phyloP scores from a whole-genome alignment of 92 coral and sea anemone genomes.

The Hydrozoanthus gracilis region DNA sequence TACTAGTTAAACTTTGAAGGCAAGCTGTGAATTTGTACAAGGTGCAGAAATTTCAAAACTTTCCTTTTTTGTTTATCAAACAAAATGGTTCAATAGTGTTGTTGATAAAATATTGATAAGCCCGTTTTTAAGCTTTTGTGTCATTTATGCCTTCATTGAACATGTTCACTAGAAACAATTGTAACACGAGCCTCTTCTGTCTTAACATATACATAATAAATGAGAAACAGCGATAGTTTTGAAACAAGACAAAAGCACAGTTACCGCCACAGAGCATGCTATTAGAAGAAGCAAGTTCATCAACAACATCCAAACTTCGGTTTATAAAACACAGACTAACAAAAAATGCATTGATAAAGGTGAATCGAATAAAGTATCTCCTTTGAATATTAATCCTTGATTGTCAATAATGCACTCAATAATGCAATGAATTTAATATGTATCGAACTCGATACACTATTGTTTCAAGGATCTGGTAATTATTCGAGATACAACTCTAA shows the following conservation, averaged over 20 bases:
- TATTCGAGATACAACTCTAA: slow-evolving; percentile 8
- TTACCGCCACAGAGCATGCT: neutral
- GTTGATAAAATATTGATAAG: slow-evolving; percentile 40
- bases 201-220: slow-evolving; percentile 25
- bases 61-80: slow-evolving; percentile 30
- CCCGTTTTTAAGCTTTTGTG: neutral
- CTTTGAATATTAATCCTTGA: slow-evolving; percentile 13
- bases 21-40: slow-evolving; percentile 26
- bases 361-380: neutral
- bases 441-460: slow-evolving; percentile 2
- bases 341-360: neutral
- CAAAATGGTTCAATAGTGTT: slow-evolving; percentile 24
- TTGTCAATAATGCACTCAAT: neutral
- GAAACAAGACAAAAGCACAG: slow-evolving; percentile 48
- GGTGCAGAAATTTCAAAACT: neutral
- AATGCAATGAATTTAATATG: neutral
- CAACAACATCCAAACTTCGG: slow-evolving; percentile 4
- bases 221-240: slow-evolving; percentile 21
- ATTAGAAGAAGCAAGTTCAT: neutral
- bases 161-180: slow-evolving; percentile 12
- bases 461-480: neutral
- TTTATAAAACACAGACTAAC: neutral
- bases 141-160: neutral
- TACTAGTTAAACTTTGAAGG: slow-evolving; percentile 20
- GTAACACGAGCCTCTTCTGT: neutral